Base-by-base conservation (phyloP, 2,888 invertebrate genomes). In the Prosapia bicincta region DNA sequence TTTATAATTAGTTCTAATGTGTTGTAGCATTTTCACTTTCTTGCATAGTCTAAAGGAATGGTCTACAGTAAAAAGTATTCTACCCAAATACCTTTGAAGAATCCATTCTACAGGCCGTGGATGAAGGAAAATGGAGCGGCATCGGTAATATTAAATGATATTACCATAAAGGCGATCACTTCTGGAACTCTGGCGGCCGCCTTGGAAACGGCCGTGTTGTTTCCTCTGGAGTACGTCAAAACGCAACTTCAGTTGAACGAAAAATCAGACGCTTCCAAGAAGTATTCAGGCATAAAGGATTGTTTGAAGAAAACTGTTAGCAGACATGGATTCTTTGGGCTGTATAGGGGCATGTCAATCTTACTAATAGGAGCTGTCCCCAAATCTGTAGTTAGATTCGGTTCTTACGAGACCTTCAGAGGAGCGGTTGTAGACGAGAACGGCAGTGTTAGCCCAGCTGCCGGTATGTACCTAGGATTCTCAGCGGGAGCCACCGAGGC, bases 191-290 rank as follows among this genome's bases (percentile, higher is more conserved):
- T 98, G 76, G 98, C 98, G 76, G 98, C 98, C 78, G 98, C 96
- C 81, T 96, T 99, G 83, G 98, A 99, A 89, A 98, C 99, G 84
- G 98, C 98, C 87, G 99, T 99, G 81, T 98, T 99, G 82, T 99
- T 95, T 86, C 99, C 99, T 10, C 99, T 99, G 9, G 99, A 99
- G 87, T 99, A 97, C 85, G 98, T 99, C 3, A 99, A 99, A 88
- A 99, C 99, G 79, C 99, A 99, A 84, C 88, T 99, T 78, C 99
- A 99, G 85, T 87, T 99, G 81, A 99, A 99, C 85, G 98, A 99
- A 85, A 96, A 97, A 87, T 67, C 76, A 20, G 78, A 88, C 10
- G 54, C 3, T 0, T 87, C 89, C 70, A 92, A 89, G 84, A 87
- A 93, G 82, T 99, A 97, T 86, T 87, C 90, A 7, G 98, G 98